Evolutionary conservation across 2,113 vertebrate genomes (phyloP), one percentile per base, ranked within the genome.

Genomic region (Promerops cafer): DNA sequence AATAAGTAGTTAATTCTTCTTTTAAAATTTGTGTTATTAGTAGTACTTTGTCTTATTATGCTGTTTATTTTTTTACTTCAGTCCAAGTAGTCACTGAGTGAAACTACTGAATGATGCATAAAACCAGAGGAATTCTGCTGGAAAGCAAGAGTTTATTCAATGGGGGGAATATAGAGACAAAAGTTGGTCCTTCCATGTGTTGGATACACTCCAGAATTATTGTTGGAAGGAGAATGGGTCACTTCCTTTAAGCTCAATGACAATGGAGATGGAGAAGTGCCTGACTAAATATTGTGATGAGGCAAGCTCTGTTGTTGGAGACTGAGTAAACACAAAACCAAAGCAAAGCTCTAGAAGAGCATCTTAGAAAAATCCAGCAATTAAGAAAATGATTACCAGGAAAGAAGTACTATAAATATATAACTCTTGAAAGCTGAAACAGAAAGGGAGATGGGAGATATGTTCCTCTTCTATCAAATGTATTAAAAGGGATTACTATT

Each of bases 401-500:
- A 89, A 76, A 71, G 16, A 76, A 94, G 56, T 79, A 66, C 27
- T 84, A 79, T 65, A 82, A 92, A 66, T 76, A 72, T n/a, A 21
- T 71, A 49, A 89, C 28, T 91, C 72, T 96, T 94, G 89, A 94
- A 92, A 88, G 33, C 50, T 89, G 82, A 27, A 94, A 90, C 71
- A 79, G 59, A 86, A 88, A 49, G 57, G n/a, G 49, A 84, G 84
- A 79, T 88, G 74, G 37, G 61, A 75, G 24, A 65, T 40, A 9
- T 81, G 60, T 49, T 90, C 35, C 15, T 90, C 57, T 39, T 69
- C 12, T 61, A 88, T 50, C 24, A 33, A 26, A 83, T 45, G 6
- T 72, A 82, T 90, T 94, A 71, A 81, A 81, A 94, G 27, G 27
- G 57, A 92, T 90, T 91, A 52, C 30, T 27, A 1, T 23, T 53